phyloP scores from a whole-genome alignment of 1,140 invertebrate species.

The Zaprionus davidi region DNA sequence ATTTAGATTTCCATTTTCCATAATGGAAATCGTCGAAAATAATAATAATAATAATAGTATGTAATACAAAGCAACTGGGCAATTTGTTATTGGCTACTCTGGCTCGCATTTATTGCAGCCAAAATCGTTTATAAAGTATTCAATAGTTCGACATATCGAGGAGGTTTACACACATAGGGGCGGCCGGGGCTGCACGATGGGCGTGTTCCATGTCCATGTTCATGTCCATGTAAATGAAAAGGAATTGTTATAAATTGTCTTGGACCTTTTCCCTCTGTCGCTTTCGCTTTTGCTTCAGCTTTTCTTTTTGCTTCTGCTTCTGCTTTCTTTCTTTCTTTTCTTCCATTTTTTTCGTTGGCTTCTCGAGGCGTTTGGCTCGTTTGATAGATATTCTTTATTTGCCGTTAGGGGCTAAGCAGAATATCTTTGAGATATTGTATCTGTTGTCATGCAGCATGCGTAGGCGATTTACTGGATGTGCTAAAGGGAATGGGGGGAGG shows the following conservation, averaged over 20 bases:
- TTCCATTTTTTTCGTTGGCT: slow-evolving; percentile 4
- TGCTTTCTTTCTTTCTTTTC: not conserved
- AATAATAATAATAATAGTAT: slow-evolving; percentile 32
- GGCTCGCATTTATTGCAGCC: slow-evolving; percentile 36
- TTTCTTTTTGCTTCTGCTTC: not conserved
- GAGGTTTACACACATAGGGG: not conserved
- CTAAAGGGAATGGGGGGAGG: not conserved
- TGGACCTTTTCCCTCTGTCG: slow-evolving; percentile 37
- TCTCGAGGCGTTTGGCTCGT: slow-evolving; percentile 16
- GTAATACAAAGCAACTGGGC: slow-evolving; percentile 30
- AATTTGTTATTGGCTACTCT: slow-evolving; percentile 46
- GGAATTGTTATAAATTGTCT: slow-evolving; percentile 63
- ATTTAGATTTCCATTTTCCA: slow-evolving; percentile 47
- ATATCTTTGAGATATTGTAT: slow-evolving; percentile 60
- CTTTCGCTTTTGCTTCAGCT: not conserved
- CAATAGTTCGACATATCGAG: slow-evolving; percentile 49
- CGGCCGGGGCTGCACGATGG: not conserved
- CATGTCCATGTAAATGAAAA: slow-evolving; percentile 56
- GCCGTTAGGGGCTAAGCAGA: slow-evolving; percentile 22
- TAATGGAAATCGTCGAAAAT: slow-evolving; percentile 23
- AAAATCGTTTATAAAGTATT: slow-evolving; percentile 57
- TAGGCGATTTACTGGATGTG: slow-evolving; percentile 49
- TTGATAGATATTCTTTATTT: slow-evolving; percentile 57
- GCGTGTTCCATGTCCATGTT: slow-evolving; percentile 26
- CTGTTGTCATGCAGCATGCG: slow-evolving; percentile 54